phyloP scores from a whole-genome alignment of 2,113 vertebrate species.

The Lamprologus sp. region DNA sequence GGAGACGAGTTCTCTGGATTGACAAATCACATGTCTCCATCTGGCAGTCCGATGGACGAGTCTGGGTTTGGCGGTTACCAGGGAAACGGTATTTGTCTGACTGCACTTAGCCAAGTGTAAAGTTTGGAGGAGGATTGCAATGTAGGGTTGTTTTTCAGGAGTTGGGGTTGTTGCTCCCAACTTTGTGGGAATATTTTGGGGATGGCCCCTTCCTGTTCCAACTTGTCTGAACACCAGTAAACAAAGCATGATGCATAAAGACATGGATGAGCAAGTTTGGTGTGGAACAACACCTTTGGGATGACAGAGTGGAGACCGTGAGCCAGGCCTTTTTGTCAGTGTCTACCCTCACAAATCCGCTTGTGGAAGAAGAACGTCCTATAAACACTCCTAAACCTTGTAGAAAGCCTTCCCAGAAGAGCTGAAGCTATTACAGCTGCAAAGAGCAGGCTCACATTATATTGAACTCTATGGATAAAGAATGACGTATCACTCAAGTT shows the following conservation, averaged over 20 bases:
- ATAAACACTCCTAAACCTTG: background rate
- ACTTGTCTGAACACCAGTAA: background rate
- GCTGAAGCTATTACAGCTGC: background rate
- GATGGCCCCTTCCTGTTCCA: background rate
- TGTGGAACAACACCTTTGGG: background rate
- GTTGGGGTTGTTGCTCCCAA: background rate
- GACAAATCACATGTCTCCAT: background rate
- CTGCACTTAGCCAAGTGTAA: background rate
- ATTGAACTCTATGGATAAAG: background rate
- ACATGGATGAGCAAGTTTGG: background rate
- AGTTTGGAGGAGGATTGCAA: background rate
- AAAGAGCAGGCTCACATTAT: background rate
- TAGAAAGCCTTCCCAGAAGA: background rate
- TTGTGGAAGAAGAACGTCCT: background rate
- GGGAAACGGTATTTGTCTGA: background rate
- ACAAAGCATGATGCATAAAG: background rate
- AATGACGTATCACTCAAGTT: background rate
- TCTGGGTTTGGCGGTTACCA: background rate
- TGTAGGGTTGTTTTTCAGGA: background rate
- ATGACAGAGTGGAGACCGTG: background rate
- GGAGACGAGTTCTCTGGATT: background rate
- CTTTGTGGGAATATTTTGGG: background rate
- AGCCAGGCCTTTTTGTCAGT: background rate
- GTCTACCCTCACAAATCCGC: background rate
- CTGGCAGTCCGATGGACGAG: background rate